Conservation (phyloP, 2,113 vertebrate species). For the Laticauda laticaudata region DNA sequence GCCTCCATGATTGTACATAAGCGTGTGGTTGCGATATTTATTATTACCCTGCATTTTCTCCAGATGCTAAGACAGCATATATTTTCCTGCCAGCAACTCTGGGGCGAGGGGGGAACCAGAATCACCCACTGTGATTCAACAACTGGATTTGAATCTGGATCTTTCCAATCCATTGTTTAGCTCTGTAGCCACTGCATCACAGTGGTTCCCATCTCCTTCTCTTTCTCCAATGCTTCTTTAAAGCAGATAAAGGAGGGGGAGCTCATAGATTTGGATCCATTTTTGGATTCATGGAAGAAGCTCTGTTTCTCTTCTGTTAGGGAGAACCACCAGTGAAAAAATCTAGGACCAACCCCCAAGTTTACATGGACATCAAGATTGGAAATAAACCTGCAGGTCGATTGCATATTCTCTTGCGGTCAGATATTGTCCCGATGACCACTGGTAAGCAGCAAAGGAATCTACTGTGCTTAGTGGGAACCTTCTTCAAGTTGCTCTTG, state of each 20-base stretch:
- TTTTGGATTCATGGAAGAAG: not conserved
- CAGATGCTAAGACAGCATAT: not conserved
- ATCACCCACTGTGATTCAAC: not conserved
- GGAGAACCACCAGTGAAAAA: slow-evolving; percentile 88
- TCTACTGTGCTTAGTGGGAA: not conserved
- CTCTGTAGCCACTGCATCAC: not conserved
- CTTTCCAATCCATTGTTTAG: not conserved
- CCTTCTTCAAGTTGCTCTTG: not conserved
- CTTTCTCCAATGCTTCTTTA: not conserved
- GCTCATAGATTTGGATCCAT: not conserved
- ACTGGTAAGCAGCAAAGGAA: slow-evolving; percentile 72
- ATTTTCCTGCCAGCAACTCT: not conserved
- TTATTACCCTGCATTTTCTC: not conserved
- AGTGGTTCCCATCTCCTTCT: not conserved
- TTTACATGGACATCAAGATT: slow-evolving; percentile 97
- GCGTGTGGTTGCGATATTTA: not conserved
- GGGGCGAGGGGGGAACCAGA: not conserved
- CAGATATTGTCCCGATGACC: slow-evolving; percentile 95
- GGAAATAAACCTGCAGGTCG: slow-evolving; percentile 91
- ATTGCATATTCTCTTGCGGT: slow-evolving; percentile 86
- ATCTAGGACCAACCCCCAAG: slow-evolving; percentile 86
- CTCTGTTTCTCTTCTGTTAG: slow-evolving; percentile 59
- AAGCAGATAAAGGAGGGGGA: not conserved
- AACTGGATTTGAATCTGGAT: not conserved
- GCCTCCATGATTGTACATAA: not conserved